A percentile compares a stretch with the other conserved stretches of the same genome.
phyloP scores from a whole-genome alignment of 2,888 invertebrate genomes.

The Amorpha juglandis region DNA sequence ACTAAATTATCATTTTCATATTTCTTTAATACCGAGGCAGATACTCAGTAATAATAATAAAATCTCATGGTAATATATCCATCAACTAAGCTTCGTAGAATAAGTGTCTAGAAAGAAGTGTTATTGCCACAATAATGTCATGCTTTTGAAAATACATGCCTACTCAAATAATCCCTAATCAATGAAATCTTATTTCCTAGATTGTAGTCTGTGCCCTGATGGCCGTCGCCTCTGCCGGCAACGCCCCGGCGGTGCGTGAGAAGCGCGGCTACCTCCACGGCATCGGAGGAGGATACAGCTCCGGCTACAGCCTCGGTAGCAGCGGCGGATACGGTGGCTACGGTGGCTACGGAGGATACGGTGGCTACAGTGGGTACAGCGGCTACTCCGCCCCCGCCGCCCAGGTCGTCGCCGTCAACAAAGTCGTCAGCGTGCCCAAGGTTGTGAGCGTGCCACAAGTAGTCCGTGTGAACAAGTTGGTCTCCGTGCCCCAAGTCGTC shows the following conservation, averaged over 20 bases:
- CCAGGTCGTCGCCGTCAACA: conserved; percentile 45
- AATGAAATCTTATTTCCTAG: conserved; percentile 35
- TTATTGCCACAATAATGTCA: too few relatives aligned
- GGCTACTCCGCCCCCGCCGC: conserved; percentile 37
- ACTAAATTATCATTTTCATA: background rate
- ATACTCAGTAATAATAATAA: background rate
- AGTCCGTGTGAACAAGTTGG: conserved; percentile 53
- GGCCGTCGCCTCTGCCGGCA: conserved; percentile 39
- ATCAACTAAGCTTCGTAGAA: too few relatives aligned
- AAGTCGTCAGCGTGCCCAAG: conserved; percentile 54
- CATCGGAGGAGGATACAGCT: conserved; percentile 32
- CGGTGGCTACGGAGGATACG: conserved; percentile 26
- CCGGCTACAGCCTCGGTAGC: conserved; percentile 33
- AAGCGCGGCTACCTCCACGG: conserved; percentile 41
- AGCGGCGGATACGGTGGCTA: too few relatives aligned
- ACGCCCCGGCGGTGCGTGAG: conserved; percentile 36
- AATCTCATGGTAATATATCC: too few relatives aligned
- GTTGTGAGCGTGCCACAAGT: conserved; percentile 54
- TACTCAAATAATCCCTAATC: too few relatives aligned
- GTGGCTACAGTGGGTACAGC: conserved; percentile 27
- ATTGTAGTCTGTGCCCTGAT: conserved; percentile 43
- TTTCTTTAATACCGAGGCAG: background rate
- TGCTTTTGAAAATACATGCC: too few relatives aligned
- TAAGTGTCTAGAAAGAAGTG: background rate
- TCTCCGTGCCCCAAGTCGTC: conserved; percentile 62